Evolutionary conservation across 1,140 invertebrate genomes (phyloP), one percentile per base, ranked within the genome.

Genomic region (Conus betulinus): DNA sequence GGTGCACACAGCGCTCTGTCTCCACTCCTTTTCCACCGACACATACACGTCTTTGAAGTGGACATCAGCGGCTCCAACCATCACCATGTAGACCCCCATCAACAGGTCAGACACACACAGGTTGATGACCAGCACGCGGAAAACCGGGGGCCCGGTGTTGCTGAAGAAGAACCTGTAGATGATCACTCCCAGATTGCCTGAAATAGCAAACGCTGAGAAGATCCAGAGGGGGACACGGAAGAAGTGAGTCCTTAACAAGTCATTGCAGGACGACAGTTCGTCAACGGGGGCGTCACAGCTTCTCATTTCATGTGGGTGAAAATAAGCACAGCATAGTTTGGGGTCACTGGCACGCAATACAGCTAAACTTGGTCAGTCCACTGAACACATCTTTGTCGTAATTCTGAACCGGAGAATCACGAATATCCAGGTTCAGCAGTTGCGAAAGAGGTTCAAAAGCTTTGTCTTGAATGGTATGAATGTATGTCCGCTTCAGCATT

Each of bases 11-110:
- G 23, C 25, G 83, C 93, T 92, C 11, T 88, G 71, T 82, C 90
- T 88, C 93, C 93, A 94, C 7, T 78, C 15, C 13, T 53, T 78
- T 15, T 91, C 93, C 71, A 92, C 76, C 53, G 88, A 90, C 23
- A 90, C 87, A 84, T 94, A 94, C n/a, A 25, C 52, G n/a, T 90
- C 91, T 20, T 90, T 84, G 85, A 90, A 93, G 23, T 87, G 60
- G 10, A 84, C 71, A 79, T 94, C 93, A 3, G 91, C 90, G 1
- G 89, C 57, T 8, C 91, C 93, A 39, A 94, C 92, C n/a, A 94
- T 92, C 5, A 92, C 63, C 74, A 94, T 67, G 85, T 94, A 94
- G 11, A 93, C 55, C 4, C 93, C 93, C 93, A 93, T 93, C 17
- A 93, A 83, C 25, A 93, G 89, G 85, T 94, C 93, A 52, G 93